Evolutionary conservation across 2,888 invertebrate species (phyloP).

Genomic region (Atrina japonica): DNA sequence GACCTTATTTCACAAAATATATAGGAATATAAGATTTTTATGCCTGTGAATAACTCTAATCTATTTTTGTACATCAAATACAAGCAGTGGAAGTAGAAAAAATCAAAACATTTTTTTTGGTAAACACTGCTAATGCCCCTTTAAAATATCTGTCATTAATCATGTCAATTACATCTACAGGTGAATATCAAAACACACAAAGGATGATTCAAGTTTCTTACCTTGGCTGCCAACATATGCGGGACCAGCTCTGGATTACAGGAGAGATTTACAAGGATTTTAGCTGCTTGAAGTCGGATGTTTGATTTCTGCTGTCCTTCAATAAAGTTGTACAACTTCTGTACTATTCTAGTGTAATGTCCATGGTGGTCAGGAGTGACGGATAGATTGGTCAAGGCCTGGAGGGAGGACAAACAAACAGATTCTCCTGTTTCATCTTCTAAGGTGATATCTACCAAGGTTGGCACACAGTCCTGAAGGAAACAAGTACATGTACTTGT

Average conservation of each 20-base stretch:
- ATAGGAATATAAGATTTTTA: no score
- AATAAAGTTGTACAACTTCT: slow-evolving; percentile 81
- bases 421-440: slow-evolving; percentile 80
- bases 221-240: slow-evolving; percentile 84
- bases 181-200: no score
- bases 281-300: slow-evolving; percentile 82
- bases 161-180: no score
- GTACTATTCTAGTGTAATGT: slow-evolving; percentile 82
- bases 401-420: slow-evolving; percentile 81
- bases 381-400: slow-evolving; percentile 83
- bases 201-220: no score
- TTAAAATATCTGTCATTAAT: no score
- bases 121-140: no score
- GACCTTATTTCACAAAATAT: no score
- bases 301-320: slow-evolving; percentile 80
- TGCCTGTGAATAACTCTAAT: no score
- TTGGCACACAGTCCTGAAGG: slow-evolving; percentile 80
- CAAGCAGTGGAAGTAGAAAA: no score
- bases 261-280: slow-evolving; percentile 84
- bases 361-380: slow-evolving; percentile 82
- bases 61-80: no score
- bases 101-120: no score
- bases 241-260: slow-evolving; percentile 84
- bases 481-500: slow-evolving; percentile 1
- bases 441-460: slow-evolving; percentile 81